Evolutionary conservation across 35 echinoderm and acorn worm species (phyloP).

Genomic region (Ophioderma brevispina): DNA sequence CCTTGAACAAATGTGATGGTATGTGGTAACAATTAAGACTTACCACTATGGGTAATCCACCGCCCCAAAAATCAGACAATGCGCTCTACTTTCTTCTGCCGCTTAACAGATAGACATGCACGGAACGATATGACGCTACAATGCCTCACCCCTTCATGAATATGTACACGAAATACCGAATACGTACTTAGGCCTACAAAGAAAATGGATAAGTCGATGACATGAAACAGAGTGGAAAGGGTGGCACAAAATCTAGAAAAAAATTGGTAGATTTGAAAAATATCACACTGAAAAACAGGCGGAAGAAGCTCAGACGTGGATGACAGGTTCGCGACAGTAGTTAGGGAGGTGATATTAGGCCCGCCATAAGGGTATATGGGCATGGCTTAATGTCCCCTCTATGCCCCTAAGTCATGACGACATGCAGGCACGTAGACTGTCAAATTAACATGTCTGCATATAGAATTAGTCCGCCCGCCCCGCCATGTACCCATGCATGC

Average conservation of each 20-base stretch:
- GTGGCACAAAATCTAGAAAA: not conserved
- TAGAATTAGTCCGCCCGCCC: not conserved
- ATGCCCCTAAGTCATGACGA: not conserved
- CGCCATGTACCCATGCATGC: not conserved
- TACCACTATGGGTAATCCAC: too few relatives aligned
- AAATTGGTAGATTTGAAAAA: not conserved
- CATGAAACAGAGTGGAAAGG: not conserved
- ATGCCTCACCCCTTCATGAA: not conserved
- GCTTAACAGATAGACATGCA: not conserved
- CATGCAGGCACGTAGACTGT: not conserved
- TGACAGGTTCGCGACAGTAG: not conserved
- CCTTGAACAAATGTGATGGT: not conserved
- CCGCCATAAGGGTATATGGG: not conserved
- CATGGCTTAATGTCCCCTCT: not conserved
- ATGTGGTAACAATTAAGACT: not conserved
- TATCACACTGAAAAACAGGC: not conserved
- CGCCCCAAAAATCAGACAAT: not conserved
- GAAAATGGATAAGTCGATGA: not conserved
- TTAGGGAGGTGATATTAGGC: not conserved
- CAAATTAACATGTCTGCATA: conserved; percentile 6
- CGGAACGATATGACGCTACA: not conserved
- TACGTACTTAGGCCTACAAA: not conserved
- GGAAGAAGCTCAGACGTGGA: not conserved
- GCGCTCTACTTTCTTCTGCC: not conserved
- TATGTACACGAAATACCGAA: not conserved